Base-by-base conservation (phyloP, 2,113 vertebrate genomes). In the Microcebus murinus region DNA sequence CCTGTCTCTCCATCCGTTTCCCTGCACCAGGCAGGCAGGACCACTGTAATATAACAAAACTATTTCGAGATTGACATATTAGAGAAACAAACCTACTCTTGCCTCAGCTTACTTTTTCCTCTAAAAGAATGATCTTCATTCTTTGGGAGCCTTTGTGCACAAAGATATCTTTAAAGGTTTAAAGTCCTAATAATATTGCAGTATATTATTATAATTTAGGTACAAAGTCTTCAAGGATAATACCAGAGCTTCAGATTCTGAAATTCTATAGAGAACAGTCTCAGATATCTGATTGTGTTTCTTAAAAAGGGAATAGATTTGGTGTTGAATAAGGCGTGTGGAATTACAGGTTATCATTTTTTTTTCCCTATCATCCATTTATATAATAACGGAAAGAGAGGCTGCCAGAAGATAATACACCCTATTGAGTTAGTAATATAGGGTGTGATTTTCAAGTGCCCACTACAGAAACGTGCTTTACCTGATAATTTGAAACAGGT, bases 391-490 rank as follows among this genome's bases (percentile, higher is more conserved):
- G 89, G 94, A 96, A 87, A 90, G 91, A 59, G 73, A 96, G 91
- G 45, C 86, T 93, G 73, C n/a, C 63, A 76, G 89, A 70, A 95
- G 94, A 96, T 77, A 92, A 85, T 93, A 90, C 8, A 45, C 79
- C 70, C 70, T 93, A 85, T 57, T 90, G 87, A 96, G 63, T 91
- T 83, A 68, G 89, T 97, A 97, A 95, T 95, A 79, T 48, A 87
- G 36, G 79, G 74, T 96, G 48, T 96, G 96, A 90, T 94, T 96
- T 96, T 93, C 90, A 97, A 97, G 83, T 96, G 91, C 94, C 94
- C 96, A 77, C 96, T 96, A 23, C 23, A 93, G 95, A 93, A 95
- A 91, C 84, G 57, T 76, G n/a, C 67, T 96, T 95, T 89, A 63
- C 77, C 85, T 97, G 81, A 59, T 55, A 0, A 95, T 89, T 86